phyloP scores from a whole-genome alignment of 1,140 invertebrate genomes.

The Achroia grisella region DNA sequence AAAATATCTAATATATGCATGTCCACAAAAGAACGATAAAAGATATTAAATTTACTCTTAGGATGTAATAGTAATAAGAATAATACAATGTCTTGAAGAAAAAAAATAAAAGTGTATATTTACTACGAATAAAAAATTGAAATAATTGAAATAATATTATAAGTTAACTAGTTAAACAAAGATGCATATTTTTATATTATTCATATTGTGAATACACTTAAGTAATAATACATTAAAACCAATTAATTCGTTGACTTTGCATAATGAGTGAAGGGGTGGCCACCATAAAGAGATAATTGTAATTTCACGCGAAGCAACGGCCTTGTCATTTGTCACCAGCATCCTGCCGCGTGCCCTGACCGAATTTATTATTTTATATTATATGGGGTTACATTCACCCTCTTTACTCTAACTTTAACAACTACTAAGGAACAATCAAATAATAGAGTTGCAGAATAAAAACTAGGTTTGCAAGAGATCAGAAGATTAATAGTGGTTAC shows the following conservation, averaged over 20 bases:
- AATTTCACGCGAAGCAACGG: constrained; percentile 55
- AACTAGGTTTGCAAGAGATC: too few species aligned
- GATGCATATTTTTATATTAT: constrained; percentile 9
- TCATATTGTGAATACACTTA: not conserved
- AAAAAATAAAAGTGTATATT: too few species aligned
- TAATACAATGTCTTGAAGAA: too few species aligned
- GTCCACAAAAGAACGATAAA: too few species aligned
- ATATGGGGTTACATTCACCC: constrained; percentile 46
- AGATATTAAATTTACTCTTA: too few species aligned
- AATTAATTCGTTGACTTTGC: constrained; percentile 50
- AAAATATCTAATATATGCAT: too few species aligned
- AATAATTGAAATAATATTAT: too few species aligned
- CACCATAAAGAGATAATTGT: constrained; percentile 62
- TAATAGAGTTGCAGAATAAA: constrained; percentile 21
- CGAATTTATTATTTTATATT: constrained; percentile 65
- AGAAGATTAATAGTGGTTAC: too few species aligned
- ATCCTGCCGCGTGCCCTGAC: constrained; percentile 60
- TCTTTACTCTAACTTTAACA: constrained; percentile 44
- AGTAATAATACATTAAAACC: constrained; percentile 15
- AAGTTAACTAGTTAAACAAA: too few species aligned
- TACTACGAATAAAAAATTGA: too few species aligned
- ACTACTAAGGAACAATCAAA: constrained; percentile 52
- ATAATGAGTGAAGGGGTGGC: constrained; percentile 57
- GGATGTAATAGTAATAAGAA: too few species aligned
- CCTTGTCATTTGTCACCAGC: constrained; percentile 66